Percentiles rank a stretch among this genome's conserved stretches.
Conservation (phyloP, 2,888 invertebrate genomes). For the Limnephilus auricula region DNA sequence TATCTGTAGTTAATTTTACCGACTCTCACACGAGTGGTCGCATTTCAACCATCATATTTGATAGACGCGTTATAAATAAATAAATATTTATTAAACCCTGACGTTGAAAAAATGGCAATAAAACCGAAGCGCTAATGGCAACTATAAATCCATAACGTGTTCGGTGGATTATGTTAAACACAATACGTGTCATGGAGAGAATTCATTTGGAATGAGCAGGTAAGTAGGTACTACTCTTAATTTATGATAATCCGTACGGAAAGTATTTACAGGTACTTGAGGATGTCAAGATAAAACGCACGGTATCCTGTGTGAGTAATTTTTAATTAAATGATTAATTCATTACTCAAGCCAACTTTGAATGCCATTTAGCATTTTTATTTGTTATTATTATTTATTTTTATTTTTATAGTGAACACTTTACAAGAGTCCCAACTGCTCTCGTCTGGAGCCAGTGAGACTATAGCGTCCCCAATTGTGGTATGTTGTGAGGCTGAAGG, state of each 20-base stretch:
- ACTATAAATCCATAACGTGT: neutral
- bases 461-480: no score
- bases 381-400: no score
- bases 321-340: neutral
- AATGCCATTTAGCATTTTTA: neutral
- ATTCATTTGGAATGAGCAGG: neutral
- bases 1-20: neutral
- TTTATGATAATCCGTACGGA: neutral
- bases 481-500: no score
- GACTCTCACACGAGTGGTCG: neutral
- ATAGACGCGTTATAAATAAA: neutral
- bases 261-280: neutral
- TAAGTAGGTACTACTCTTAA: neutral
- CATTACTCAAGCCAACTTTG: neutral
- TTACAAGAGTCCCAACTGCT: no score
- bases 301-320: conserved; percentile 13
- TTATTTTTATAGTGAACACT: no score
- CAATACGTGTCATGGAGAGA: neutral
- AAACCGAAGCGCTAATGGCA: neutral
- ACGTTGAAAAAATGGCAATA: neutral
- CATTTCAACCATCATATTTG: neutral
- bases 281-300: conserved; percentile 31
- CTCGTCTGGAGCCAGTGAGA: no score
- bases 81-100: neutral
- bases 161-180: neutral